Base-by-base conservation (phyloP, 1,140 invertebrate genomes). In the Drosophila cardini region DNA sequence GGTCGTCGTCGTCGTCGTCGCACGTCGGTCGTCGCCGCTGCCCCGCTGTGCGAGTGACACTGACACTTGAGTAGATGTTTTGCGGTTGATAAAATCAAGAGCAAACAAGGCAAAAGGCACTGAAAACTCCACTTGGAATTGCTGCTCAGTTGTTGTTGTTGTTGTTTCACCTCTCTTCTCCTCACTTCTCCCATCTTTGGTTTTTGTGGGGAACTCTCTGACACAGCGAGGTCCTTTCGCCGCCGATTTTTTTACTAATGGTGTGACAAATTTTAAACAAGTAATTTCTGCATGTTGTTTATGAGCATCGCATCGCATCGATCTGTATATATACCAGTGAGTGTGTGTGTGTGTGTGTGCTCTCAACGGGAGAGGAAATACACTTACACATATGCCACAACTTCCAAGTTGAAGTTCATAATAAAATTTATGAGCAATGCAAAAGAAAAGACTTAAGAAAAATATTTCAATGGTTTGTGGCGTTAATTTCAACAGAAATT, bases 181-280 rank as follows among this genome's bases (percentile, higher is more conserved):
- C 4, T 32, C 36, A 40, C 36, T 30, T 21, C 16, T 55, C 46
- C 38, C 55, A 8, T 34, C 26, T 30, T 30, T 52, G 32, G 2
- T 3, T n/a, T 32, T 15, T 56, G 53, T 42, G 56, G 42, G 40
- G 61, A 42, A 50, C 18, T 63, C 61, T 61, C 26, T 63, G 65
- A 50, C 58, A 64, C 82, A 83, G 83, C 83, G 76, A 87, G 83
- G 78, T 87, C 83, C 83, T 87, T 87, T 89, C 80, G 83, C 83
- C 82, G 82, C 71, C 75, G 82, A 64, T 81, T 86, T 78, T 82
- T 58, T 84, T 89, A 84, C 84, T 89, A 89, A 89, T 89, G 84
- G 84, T 89, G 84, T 89, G 84, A 89, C 84, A 89, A 89, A 89
- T 89, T 89, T 89, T 89, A 84, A 90, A 89, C 84, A 89, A 89